Conservation (phyloP, 2,888 invertebrate genomes). For the Esperia sulphurella region DNA sequence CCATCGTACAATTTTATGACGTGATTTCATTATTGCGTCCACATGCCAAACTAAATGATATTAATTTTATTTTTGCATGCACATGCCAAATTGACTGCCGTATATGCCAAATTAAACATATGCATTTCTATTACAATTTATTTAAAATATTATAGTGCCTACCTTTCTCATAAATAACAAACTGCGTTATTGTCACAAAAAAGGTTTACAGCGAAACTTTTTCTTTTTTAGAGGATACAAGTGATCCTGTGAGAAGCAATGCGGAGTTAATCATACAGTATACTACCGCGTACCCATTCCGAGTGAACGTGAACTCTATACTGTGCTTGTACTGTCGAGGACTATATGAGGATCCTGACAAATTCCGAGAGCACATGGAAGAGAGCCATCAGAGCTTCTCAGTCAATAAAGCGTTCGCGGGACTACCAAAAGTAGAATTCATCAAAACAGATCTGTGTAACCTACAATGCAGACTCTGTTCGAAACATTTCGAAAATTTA, state of each 20-base stretch:
- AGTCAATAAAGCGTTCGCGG: conserved; percentile 52
- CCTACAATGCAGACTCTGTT: conserved; percentile 48
- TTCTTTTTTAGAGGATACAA: conserved; percentile 15
- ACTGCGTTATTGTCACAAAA: no score
- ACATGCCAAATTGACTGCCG: no score
- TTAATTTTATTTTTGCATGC: no score
- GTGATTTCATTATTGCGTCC: no score
- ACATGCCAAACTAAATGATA: no score
- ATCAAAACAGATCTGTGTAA: conserved; percentile 59
- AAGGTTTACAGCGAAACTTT: conserved; percentile 8
- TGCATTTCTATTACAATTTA: no score
- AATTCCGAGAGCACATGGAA: conserved; percentile 54
- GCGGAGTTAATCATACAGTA: conserved; percentile 55
- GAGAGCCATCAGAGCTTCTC: conserved; percentile 50
- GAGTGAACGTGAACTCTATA: conserved; percentile 58
- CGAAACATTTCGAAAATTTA: conserved; percentile 10
- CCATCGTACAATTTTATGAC: no score
- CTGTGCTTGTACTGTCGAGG: conserved; percentile 68
- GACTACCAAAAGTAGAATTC: conserved; percentile 57
- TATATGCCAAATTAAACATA: no score
- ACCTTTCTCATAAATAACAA: no score
- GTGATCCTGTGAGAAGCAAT: conserved; percentile 26
- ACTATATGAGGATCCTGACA: conserved; percentile 50
- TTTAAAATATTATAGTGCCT: no score
- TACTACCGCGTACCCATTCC: conserved; percentile 68